These are phyloP conservation scores for Aradus depressus DNA, from an alignment of 2,888 invertebrate species.

Conservation along the genomic window DNA sequence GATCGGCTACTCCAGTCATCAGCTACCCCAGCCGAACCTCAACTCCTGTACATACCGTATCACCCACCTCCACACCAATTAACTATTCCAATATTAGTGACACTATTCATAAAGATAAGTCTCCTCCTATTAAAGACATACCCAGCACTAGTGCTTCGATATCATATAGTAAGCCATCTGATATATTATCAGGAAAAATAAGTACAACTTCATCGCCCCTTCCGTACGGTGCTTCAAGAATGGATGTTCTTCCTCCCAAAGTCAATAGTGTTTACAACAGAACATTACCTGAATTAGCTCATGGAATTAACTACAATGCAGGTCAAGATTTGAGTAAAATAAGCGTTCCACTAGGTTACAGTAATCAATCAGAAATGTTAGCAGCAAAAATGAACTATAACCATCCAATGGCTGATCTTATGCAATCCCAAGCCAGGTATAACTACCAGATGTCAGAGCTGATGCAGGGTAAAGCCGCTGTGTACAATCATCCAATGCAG, in stretches of 20 bases:
- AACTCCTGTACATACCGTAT: constrained; percentile 10
- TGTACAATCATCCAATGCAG: constrained; percentile 27
- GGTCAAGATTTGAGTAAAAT: constrained; percentile 25
- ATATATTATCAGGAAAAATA: constrained; percentile 14
- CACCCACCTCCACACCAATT: constrained; percentile 24
- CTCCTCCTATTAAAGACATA: constrained; percentile 15
- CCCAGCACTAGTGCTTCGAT: constrained; percentile 11
- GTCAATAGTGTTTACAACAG: constrained; percentile 28
- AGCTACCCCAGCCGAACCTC: constrained; percentile 20
- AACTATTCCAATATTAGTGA: constrained; percentile 25
- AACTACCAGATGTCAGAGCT: constrained; percentile 24
- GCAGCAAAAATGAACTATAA: constrained; percentile 25
- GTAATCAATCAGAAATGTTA: constrained; percentile 22
- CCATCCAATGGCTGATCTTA: constrained; percentile 28
- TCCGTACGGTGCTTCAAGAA: constrained; percentile 25
- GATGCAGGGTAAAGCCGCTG: constrained; percentile 22
- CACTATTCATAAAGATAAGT: constrained; percentile 6
- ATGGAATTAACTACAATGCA: constrained; percentile 22
- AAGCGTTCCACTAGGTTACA: constrained; percentile 21
- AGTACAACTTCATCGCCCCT: constrained; percentile 22
- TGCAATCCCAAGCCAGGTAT: constrained; percentile 22
- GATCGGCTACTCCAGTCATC: constrained; percentile 18
- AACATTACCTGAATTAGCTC: constrained; percentile 23
- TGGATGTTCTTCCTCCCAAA: constrained; percentile 27
- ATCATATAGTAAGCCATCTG: constrained; percentile 4